Percentiles rank a stretch among this genome's conserved stretches.
phyloP scores from a whole-genome alignment of 2,888 invertebrate species.

The Nomada hirtipes region DNA sequence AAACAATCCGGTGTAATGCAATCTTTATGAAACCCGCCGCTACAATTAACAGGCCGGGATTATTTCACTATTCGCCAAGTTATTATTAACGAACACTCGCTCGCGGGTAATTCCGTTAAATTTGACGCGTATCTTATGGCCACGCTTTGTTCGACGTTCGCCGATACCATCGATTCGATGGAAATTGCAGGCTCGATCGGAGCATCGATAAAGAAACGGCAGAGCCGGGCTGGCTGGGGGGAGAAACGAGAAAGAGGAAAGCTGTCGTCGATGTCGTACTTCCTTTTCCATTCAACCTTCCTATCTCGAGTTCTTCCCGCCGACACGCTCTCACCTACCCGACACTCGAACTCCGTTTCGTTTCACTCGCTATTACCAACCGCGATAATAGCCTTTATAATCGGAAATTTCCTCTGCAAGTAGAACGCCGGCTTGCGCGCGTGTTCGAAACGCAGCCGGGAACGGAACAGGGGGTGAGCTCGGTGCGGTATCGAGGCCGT shows the following conservation, averaged over 20 bases:
- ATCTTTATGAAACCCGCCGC: conserved; percentile 27
- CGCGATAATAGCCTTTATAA: conserved; percentile 79
- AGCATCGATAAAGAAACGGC: background rate
- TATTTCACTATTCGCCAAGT: conserved; percentile 35
- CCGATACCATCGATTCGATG: conserved; percentile 7
- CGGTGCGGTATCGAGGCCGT: conserved; percentile 32
- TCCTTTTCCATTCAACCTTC: background rate
- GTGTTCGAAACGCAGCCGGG: conserved; percentile 23
- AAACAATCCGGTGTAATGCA: conserved; percentile 45
- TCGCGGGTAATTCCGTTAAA: background rate
- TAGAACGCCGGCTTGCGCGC: conserved; percentile 35
- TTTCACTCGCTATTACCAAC: conserved; percentile 67
- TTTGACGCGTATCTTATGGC: background rate
- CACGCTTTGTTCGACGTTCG: background rate
- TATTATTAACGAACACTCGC: conserved; percentile 21
- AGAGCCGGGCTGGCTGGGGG: too few relatives aligned
- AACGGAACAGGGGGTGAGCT: background rate
- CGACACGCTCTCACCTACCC: conserved; percentile 40
- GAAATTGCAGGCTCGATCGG: background rate
- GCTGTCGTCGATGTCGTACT: background rate
- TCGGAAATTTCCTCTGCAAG: conserved; percentile 77
- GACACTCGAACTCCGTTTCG: conserved; percentile 65
- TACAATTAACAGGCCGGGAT: conserved; percentile 48
- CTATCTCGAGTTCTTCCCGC: conserved; percentile 7
- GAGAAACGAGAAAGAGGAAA: background rate